Conservation (phyloP, 2,113 vertebrate species). For the Ornithorhynchus anatinus region DNA sequence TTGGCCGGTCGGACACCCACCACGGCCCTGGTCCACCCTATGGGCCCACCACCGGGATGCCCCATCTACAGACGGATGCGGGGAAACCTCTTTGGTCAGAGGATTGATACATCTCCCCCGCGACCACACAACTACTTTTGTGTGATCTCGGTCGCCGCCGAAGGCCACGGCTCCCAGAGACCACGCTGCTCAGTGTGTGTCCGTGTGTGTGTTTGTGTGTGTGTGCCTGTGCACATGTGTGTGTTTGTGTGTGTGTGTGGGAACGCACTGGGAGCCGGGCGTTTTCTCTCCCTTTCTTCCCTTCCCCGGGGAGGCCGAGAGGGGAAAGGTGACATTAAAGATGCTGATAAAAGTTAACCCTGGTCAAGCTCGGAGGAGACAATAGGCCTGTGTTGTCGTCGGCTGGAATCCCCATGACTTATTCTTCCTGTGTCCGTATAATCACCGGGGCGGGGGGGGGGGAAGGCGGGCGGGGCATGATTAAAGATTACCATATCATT, state of each 20-base stretch:
- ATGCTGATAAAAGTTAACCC: slow-evolving; percentile 94
- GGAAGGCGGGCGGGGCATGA: too few species aligned
- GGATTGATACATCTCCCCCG: slow-evolving; percentile 85
- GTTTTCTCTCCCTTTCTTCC: slow-evolving; percentile 90
- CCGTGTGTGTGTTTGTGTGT: too few species aligned
- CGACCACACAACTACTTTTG: slow-evolving; percentile 86
- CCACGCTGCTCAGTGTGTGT: too few species aligned
- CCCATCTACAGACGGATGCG: too few species aligned
- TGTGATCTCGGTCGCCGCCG: slow-evolving; percentile 85
- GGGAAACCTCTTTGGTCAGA: slow-evolving; percentile 70
- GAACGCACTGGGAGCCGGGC: slow-evolving; percentile 90
- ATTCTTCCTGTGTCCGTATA: slow-evolving; percentile 99
- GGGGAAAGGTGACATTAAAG: slow-evolving; percentile 80
- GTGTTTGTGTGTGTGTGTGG: slow-evolving; percentile 98
- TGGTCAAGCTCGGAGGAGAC: slow-evolving; percentile 90
- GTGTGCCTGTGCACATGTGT: too few species aligned
- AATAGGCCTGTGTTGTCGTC: slow-evolving; percentile 97
- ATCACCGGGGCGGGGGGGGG: slow-evolving; percentile 99
- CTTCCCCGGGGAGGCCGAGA: slow-evolving; percentile 65
- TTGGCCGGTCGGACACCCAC: too few species aligned
- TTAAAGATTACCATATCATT: slow-evolving; percentile 99
- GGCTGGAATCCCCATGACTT: slow-evolving; percentile 91
- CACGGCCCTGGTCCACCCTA: too few species aligned
- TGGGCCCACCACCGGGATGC: too few species aligned
- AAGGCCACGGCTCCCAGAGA: slow-evolving; percentile 70